Percentiles rank a stretch among this genome's conserved stretches.
phyloP scores from a whole-genome alignment of 2,113 vertebrate genomes.

The Chlorodrepanis virens region DNA sequence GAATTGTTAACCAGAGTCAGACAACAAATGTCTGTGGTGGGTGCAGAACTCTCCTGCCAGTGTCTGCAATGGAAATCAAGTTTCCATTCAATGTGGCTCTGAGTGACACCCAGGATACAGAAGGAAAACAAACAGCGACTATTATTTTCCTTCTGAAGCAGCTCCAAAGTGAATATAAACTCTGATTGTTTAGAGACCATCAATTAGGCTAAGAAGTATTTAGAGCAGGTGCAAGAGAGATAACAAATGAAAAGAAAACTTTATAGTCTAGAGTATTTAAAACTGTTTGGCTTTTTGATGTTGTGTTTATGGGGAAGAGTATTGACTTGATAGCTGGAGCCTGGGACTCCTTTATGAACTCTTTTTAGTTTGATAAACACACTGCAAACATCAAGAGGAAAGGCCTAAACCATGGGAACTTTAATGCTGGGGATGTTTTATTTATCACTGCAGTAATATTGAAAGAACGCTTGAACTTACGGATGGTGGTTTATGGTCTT shows the following conservation, averaged over 20 bases:
- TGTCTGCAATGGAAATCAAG: background rate
- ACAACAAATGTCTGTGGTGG: background rate
- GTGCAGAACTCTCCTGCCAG: background rate
- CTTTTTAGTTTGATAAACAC: background rate
- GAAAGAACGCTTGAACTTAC: background rate
- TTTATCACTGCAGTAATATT: background rate
- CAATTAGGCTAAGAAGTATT: slow-evolving; percentile 29
- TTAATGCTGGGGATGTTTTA: background rate
- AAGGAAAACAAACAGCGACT: slow-evolving; percentile 27
- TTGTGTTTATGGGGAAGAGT: background rate
- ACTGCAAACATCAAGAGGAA: background rate
- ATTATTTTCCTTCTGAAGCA: slow-evolving; percentile 27
- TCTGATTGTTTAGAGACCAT: slow-evolving; percentile 9
- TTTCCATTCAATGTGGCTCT: background rate
- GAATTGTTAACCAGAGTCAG: background rate
- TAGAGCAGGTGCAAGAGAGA: slow-evolving; percentile 21
- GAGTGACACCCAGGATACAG: background rate
- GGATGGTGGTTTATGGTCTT: background rate
- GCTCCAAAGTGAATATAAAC: slow-evolving; percentile 32
- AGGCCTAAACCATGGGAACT: background rate
- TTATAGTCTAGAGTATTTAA: background rate
- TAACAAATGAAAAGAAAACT: slow-evolving; percentile 27
- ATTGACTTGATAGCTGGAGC: background rate
- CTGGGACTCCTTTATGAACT: background rate
- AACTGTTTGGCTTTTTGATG: slow-evolving; percentile 30